Percentiles rank a stretch among this genome's conserved stretches.
Evolutionary conservation across 2,113 vertebrate species (phyloP).

Genomic region (Elanoides forficatus): DNA sequence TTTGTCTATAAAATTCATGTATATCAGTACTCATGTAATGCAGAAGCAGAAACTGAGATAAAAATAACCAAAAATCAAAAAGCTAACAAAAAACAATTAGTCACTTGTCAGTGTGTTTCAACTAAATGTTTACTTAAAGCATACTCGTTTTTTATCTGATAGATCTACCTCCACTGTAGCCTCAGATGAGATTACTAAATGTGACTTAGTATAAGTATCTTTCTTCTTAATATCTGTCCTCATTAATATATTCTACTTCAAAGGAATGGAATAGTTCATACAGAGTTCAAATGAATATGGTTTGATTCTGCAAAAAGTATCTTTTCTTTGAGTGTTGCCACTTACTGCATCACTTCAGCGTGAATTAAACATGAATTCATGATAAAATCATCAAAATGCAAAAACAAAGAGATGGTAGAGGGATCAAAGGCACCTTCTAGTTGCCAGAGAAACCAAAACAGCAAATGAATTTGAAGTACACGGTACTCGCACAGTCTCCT

Average conservation of each 20-base stretch:
- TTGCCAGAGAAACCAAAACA: constrained; percentile 55
- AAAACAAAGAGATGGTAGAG: constrained; percentile 46
- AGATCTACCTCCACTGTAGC: neutral
- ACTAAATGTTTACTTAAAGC: neutral
- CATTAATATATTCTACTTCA: constrained; percentile 48
- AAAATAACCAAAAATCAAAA: neutral
- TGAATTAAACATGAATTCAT: constrained; percentile 70
- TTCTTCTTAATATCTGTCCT: constrained; percentile 40
- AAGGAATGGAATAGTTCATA: constrained; percentile 51
- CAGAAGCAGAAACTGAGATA: neutral
- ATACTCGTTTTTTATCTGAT: neutral
- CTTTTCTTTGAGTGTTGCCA: constrained; percentile 49
- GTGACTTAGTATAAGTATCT: neutral
- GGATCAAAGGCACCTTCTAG: constrained; percentile 63
- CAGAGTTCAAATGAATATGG: constrained; percentile 52
- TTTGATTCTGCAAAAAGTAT: constrained; percentile 45
- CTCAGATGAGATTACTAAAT: constrained; percentile 15
- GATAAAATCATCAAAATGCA: constrained; percentile 72
- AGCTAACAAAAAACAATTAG: neutral
- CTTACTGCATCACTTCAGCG: constrained; percentile 49
- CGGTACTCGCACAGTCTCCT: neutral
- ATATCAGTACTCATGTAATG: fast-evolving
- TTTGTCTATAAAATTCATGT: neutral
- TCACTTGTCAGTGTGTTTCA: neutral
- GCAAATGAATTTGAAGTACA: constrained; percentile 41